Conservation (phyloP, 2,888 invertebrate species). For the Keiferia lycopersicella region DNA sequence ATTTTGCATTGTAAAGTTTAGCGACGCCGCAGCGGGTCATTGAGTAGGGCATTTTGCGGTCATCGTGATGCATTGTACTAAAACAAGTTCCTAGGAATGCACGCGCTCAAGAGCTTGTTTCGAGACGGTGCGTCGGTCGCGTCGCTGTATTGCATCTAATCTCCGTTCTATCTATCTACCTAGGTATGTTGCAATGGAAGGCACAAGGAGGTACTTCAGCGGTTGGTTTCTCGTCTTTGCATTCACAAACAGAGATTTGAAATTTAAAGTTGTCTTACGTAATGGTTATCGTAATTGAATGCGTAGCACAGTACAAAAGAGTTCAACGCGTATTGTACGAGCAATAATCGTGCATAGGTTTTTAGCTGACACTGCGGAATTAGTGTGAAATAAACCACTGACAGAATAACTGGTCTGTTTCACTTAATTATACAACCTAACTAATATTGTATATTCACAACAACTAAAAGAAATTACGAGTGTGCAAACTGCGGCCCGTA, state of each 20-base stretch:
- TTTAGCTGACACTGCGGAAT: too few relatives aligned
- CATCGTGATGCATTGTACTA: conserved; percentile 53
- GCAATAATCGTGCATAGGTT: too few relatives aligned
- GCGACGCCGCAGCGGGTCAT: conserved; percentile 32
- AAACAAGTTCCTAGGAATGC: conserved; percentile 73
- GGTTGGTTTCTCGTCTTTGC: neutral
- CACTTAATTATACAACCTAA: too few relatives aligned
- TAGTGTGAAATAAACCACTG: too few relatives aligned
- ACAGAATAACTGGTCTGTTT: too few relatives aligned
- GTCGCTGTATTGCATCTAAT: conserved; percentile 38
- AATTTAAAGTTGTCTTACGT: neutral
- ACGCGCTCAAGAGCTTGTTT: conserved; percentile 37
- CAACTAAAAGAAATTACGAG: too few relatives aligned
- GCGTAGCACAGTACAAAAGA: conserved; percentile 14
- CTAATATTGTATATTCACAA: too few relatives aligned
- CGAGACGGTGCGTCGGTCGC: conserved; percentile 22
- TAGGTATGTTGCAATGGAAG: neutral
- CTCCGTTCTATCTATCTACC: conserved; percentile 23
- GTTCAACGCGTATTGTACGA: conserved; percentile 19
- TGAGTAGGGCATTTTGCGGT: conserved; percentile 33
- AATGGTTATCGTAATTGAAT: neutral
- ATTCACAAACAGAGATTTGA: neutral
- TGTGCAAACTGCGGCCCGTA: too few relatives aligned
- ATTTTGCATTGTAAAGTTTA: conserved; percentile 33
- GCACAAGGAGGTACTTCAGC: neutral